These are phyloP conservation scores for Araneus ventricosus DNA, from an alignment of 1,140 invertebrate species.

Conservation along the genomic window DNA sequence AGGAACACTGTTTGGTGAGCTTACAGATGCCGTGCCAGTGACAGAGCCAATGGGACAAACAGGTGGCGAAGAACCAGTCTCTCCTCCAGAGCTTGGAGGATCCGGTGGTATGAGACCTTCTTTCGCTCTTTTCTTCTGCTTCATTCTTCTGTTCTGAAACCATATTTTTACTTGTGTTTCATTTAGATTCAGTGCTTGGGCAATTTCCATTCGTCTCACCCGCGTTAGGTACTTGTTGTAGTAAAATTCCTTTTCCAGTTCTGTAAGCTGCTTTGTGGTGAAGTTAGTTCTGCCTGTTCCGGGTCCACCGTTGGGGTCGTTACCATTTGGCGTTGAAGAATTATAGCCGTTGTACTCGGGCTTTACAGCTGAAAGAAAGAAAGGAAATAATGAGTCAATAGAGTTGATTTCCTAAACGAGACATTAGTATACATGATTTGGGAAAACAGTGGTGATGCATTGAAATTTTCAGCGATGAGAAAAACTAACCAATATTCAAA, in stretches of 20 bases:
- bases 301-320: slow-evolving; percentile 55
- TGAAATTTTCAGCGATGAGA: too few species aligned
- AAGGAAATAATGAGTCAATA: too few species aligned
- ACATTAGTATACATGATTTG: not conserved
- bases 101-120: slow-evolving; percentile 67
- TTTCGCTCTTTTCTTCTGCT: slow-evolving; percentile 77
- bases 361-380: slow-evolving; percentile 67
- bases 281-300: slow-evolving; percentile 95
- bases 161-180: slow-evolving; percentile 90
- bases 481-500: too few species aligned
- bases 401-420: not conserved
- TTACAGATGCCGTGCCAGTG: slow-evolving; percentile 43
- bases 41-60: slow-evolving; percentile 51
- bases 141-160: slow-evolving; percentile 81
- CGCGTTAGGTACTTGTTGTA: slow-evolving; percentile 99
- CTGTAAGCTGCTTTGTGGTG: slow-evolving; percentile 99
- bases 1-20: slow-evolving; percentile 71
- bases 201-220: slow-evolving; percentile 97
- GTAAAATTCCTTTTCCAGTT: slow-evolving; percentile 99
- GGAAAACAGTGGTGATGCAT: too few species aligned
- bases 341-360: slow-evolving; percentile 61
- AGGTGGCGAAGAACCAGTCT: slow-evolving; percentile 66
- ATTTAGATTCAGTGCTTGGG: slow-evolving; percentile 95
- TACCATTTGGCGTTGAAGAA: slow-evolving; percentile 47
- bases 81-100: slow-evolving; percentile 47